Conservation (phyloP, 2,797 vertebrate genomes). For the Octomys mimax region DNA sequence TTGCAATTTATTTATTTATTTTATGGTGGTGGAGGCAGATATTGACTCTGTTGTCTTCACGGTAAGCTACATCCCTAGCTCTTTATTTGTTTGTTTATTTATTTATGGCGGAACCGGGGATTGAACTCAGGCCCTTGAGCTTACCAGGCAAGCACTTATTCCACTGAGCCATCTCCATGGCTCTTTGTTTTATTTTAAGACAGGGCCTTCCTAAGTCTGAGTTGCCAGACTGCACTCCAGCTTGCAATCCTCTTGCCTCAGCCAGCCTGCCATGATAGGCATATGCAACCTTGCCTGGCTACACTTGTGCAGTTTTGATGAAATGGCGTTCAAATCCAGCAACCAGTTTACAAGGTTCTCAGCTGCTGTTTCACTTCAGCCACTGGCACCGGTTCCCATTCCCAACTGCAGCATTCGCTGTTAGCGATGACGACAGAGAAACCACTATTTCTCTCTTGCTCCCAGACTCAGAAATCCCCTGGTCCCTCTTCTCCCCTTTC, state of each 20-base stretch:
- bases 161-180: too few species aligned
- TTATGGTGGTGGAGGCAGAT: background rate
- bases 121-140: too few species aligned
- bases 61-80: background rate
- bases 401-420: background rate
- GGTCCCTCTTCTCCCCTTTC: background rate
- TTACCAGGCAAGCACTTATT: too few species aligned
- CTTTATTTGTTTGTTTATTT: background rate
- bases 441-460: background rate
- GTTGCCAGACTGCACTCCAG: background rate
- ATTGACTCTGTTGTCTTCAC: background rate
- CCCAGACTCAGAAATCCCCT: conserved; percentile 34
- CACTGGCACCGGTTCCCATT: conserved; percentile 1
- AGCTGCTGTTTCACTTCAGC: background rate
- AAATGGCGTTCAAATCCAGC: conserved; percentile 35
- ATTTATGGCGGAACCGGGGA: too few species aligned
- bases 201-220: background rate
- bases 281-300: background rate
- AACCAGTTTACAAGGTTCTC: background rate
- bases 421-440: background rate
- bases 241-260: background rate
- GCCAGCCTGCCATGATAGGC: background rate
- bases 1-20: background rate
- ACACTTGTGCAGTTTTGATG: background rate
- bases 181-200: background rate